Percentiles rank a stretch among this genome's conserved stretches.
These are phyloP conservation scores for Heliopora coerulea DNA, from an alignment of 92 coral and sea anemone genomes.

Conservation along the genomic window DNA sequence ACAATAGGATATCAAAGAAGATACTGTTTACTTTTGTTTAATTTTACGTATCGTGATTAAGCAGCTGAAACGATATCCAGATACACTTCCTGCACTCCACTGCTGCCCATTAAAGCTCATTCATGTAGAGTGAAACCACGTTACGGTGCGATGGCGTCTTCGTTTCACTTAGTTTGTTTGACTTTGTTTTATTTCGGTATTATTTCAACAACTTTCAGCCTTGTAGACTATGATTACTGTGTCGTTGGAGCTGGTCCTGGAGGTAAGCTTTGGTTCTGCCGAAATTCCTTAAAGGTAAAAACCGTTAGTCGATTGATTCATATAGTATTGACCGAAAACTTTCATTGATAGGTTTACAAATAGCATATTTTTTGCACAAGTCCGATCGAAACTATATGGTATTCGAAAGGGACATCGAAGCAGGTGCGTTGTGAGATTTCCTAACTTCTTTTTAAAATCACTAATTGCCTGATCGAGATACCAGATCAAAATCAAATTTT, in stretches of 20 bases:
- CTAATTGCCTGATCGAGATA: too few species aligned
- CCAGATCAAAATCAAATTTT: too few species aligned
- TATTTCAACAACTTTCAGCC: background rate
- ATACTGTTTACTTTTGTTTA: too few species aligned
- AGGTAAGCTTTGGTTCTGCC: slow-evolving; percentile 41
- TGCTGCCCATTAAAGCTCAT: too few species aligned
- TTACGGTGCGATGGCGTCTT: background rate
- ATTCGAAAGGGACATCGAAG: slow-evolving; percentile 67
- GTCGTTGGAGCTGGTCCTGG: slow-evolving; percentile 93
- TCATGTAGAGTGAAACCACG: too few species aligned
- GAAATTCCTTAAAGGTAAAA: background rate
- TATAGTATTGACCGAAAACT: too few species aligned
- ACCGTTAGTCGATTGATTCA: too few species aligned
- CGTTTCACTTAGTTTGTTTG: background rate
- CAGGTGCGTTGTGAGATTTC: slow-evolving; percentile 56
- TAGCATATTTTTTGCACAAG: slow-evolving; percentile 69
- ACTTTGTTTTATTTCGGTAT: background rate
- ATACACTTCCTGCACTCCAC: too few species aligned
- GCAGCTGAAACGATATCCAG: too few species aligned
- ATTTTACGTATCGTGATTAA: too few species aligned
- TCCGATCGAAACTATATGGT: slow-evolving; percentile 85
- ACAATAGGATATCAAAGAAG: too few species aligned
- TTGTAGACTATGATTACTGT: slow-evolving; percentile 60
- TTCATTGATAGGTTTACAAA: slow-evolving; percentile 77
- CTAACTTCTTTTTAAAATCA: background rate